phyloP scores from a whole-genome alignment of 2,888 invertebrate species.

The Noctua janthe region DNA sequence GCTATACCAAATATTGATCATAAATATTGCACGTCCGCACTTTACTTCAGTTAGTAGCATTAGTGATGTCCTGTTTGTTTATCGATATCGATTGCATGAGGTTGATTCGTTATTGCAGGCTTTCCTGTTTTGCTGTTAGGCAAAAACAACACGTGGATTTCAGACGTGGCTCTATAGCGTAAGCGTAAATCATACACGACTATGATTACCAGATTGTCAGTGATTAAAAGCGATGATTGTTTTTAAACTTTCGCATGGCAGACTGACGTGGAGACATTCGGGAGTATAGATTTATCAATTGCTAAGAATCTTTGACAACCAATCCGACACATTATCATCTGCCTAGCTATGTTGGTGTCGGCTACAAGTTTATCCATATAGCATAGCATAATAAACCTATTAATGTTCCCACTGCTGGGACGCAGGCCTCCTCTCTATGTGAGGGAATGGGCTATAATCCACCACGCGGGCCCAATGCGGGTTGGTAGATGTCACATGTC shows the following conservation, averaged over 20 bases:
- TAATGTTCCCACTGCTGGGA: too few relatives aligned
- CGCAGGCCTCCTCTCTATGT: too few relatives aligned
- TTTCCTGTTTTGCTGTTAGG: constrained; percentile 10
- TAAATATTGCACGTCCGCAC: constrained; percentile 49
- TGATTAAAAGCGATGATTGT: not conserved
- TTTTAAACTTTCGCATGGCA: not conserved
- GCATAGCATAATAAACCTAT: too few relatives aligned
- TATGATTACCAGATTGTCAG: not conserved
- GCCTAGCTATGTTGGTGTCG: not conserved
- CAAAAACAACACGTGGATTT: not conserved
- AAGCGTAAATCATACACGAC: not conserved
- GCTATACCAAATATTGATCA: constrained; percentile 54
- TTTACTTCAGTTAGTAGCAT: constrained; percentile 31
- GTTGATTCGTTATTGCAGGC: constrained; percentile 4
- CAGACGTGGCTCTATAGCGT: not conserved
- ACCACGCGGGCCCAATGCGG: too few relatives aligned
- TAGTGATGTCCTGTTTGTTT: constrained; percentile 49
- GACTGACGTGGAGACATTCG: too few relatives aligned
- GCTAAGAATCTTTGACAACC: not conserved
- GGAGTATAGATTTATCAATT: not conserved
- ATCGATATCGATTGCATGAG: constrained; percentile 13
- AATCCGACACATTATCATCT: not conserved
- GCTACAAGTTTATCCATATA: not conserved
- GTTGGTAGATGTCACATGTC: too few relatives aligned
- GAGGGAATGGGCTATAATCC: too few relatives aligned